These are phyloP conservation scores for Apis laboriosa DNA, from an alignment of 1,140 invertebrate species.

Conservation along the genomic window DNA sequence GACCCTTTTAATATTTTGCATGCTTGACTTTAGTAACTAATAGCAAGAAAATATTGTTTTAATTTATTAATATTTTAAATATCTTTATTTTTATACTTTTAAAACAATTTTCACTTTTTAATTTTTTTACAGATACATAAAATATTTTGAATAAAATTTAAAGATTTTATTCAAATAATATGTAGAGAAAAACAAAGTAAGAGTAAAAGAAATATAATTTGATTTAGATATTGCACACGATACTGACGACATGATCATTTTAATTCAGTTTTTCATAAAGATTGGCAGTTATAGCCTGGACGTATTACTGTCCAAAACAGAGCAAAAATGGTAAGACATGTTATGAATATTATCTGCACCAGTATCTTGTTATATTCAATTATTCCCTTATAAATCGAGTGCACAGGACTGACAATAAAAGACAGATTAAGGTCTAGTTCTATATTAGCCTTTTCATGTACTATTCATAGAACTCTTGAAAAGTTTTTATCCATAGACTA, in stretches of 20 bases:
- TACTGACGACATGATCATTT: slow-evolving; percentile 57
- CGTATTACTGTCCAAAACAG: slow-evolving; percentile 66
- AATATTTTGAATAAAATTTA: not conserved
- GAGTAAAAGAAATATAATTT: not conserved
- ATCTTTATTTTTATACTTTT: slow-evolving; percentile 5
- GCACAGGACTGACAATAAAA: slow-evolving; percentile 39
- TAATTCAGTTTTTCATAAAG: slow-evolving; percentile 58
- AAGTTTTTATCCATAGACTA: not conserved
- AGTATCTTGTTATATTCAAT: slow-evolving; percentile 34
- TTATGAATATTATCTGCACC: slow-evolving; percentile 47
- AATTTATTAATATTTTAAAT: slow-evolving; percentile 12
- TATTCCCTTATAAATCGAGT: slow-evolving; percentile 35
- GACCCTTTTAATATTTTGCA: slow-evolving; percentile 50
- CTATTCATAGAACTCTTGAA: slow-evolving; percentile 24
- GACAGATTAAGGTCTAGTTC: slow-evolving; percentile 32
- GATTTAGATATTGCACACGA: slow-evolving; percentile 35
- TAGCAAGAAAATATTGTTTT: slow-evolving; percentile 12
- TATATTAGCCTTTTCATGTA: slow-evolving; percentile 44
- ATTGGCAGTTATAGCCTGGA: slow-evolving; percentile 74
- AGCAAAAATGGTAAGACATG: slow-evolving; percentile 51
- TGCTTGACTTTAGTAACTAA: not conserved
- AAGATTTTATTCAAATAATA: slow-evolving; percentile 17
- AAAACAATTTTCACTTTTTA: not conserved
- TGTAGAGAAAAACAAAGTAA: not conserved
- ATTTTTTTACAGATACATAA: not conserved